These are phyloP conservation scores for Nycticryphes semicollaris DNA, from an alignment of 2,113 vertebrate genomes.

Conservation along the genomic window DNA sequence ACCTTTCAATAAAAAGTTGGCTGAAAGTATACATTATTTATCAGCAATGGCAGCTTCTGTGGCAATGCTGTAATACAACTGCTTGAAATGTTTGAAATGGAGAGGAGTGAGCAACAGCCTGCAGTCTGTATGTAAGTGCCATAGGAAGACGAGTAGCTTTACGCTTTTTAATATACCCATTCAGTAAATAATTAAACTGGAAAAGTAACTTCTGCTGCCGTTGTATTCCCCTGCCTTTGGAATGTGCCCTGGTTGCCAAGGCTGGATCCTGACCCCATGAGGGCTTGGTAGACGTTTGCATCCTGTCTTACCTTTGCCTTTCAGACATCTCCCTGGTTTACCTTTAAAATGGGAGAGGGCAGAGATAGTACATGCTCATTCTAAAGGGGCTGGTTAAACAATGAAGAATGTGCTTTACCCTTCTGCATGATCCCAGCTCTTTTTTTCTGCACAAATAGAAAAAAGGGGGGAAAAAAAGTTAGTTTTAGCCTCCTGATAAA, in stretches of 20 bases:
- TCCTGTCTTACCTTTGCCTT: neutral
- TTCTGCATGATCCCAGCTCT: neutral
- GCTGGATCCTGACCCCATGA: neutral
- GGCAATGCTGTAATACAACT: neutral
- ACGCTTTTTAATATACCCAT: neutral
- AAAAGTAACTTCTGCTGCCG: neutral
- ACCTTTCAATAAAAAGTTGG: neutral
- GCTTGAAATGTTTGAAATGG: neutral
- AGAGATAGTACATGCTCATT: rapidly evolving
- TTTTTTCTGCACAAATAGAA: neutral
- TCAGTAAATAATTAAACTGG: neutral
- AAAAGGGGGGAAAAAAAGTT: neutral
- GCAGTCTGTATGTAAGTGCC: neutral
- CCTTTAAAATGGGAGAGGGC: neutral
- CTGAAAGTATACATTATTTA: neutral
- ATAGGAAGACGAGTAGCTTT: neutral
- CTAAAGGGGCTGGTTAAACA: neutral
- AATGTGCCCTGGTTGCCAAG: neutral
- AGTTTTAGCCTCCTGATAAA: neutral
- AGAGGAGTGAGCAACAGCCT: neutral
- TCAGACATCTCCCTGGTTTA: neutral
- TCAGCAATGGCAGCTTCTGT: neutral
- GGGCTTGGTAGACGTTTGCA: neutral
- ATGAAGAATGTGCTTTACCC: neutral
- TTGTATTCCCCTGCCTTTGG: neutral